Conservation (phyloP, 2,888 invertebrate genomes). For the Cantharis flavilabris region DNA sequence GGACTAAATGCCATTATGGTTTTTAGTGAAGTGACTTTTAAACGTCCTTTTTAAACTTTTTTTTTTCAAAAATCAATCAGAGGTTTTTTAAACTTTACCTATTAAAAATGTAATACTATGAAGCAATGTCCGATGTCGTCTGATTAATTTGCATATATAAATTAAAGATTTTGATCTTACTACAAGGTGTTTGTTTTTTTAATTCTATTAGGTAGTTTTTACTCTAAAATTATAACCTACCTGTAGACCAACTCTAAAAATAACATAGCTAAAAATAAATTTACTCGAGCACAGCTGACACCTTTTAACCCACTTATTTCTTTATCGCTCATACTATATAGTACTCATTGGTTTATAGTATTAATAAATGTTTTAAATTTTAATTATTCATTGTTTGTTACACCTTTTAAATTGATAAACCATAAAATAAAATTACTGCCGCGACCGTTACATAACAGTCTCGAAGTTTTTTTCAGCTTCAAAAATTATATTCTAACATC, state of each 20-base stretch:
- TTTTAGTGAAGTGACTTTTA: too few relatives aligned
- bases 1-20: too few relatives aligned
- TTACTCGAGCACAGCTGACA: slow-evolving; percentile 19
- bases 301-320: slow-evolving; percentile 14
- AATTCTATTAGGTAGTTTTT: background rate
- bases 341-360: background rate
- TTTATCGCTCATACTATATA: background rate
- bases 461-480: background rate
- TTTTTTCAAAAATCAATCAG: background rate
- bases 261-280: slow-evolving; percentile 12
- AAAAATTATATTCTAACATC: background rate
- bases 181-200: background rate
- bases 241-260: slow-evolving; percentile 16
- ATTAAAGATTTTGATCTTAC: background rate
- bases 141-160: background rate
- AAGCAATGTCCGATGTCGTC: background rate
- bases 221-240: slow-evolving; percentile 9
- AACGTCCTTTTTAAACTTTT: too few relatives aligned
- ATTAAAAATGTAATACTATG: background rate
- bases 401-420: background rate
- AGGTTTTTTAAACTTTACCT: background rate
- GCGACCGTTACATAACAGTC: background rate
- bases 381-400: background rate
- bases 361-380: background rate
- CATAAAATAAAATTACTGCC: background rate